Evolutionary conservation across 2,888 invertebrate species (phyloP), one percentile per base, ranked within the genome.

Genomic region (Peribatodes rhomboidaria): DNA sequence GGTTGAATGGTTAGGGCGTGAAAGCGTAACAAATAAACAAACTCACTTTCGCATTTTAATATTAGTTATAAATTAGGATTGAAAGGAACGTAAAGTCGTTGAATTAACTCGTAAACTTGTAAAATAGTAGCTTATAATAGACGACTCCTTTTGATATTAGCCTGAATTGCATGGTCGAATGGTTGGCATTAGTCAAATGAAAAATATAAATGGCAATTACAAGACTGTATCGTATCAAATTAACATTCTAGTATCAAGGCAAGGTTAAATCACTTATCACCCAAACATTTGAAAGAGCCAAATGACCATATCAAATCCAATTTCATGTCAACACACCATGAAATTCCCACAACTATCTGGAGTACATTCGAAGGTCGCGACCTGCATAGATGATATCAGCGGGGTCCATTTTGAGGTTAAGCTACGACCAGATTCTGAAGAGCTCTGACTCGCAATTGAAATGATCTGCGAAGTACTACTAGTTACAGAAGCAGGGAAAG

Each of bases 351-450:
- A 79, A 81, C 80, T 79, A 84, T 82, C 79, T 83, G 80, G 82
- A 86, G 82, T 81, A 84, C 69, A 74, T 52, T 65, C 72, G 85
- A 88, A 89, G 90, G 90, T 86, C 85, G 72, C 70, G 79, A 81
- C 83, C 84, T 84, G 83, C 77, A 82, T 82, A 77, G 78, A 86
- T 87, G 84, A 87, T 87, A 86, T 89, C 85, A 87, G 78, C 76
- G 77, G 76, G 75, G 74, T 73, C 66, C 76, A 73, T 72, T 72
- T 75, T 63, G 78, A 84, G 83, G 82, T 79, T 80, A 77, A 59
- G 54, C 61, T 14, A 16, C n/a, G 67, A 77, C 86, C 84, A 84
- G 60, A 61, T 57, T 68, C 66, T 33, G 37, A 49, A 71, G 83
- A 82, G 10, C 82, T 53, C 44, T 73, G 53, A 44, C 63, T 64